A percentile compares a stretch with the other conserved stretches of the same genome.
phyloP scores from a whole-genome alignment of 1,140 invertebrate species.

The Holotrichia oblita region DNA sequence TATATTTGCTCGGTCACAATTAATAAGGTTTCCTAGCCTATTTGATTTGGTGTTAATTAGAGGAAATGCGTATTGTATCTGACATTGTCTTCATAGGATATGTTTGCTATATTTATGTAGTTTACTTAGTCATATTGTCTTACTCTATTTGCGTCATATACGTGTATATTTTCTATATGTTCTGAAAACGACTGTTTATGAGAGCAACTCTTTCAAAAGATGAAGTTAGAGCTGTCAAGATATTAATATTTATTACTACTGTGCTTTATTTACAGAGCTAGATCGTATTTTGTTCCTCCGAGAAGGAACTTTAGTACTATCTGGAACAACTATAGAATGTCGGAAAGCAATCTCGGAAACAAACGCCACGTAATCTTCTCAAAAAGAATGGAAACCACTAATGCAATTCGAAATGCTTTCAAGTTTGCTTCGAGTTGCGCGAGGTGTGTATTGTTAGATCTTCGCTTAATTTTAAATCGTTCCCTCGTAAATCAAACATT shows the following conservation, averaged over 20 bases:
- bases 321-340: background rate
- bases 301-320: background rate
- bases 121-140: too few species aligned
- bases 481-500: conserved; percentile 1
- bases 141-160: too few species aligned
- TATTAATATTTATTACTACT: conserved; percentile 10
- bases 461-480: conserved; percentile 6
- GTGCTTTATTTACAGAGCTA: background rate
- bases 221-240: background rate
- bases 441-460: background rate
- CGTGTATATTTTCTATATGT: too few species aligned
- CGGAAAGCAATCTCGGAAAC: conserved; percentile 16
- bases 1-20: too few species aligned
- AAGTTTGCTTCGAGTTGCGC: background rate
- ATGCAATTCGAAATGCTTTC: conserved; percentile 27
- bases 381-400: conserved; percentile 23
- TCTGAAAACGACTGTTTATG: too few species aligned
- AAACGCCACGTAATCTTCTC: conserved; percentile 20
- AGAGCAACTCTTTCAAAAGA: too few species aligned
- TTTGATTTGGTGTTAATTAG: too few species aligned
- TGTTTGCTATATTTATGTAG: too few species aligned
- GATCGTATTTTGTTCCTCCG: background rate
- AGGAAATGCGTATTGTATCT: too few species aligned
- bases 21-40: too few species aligned
- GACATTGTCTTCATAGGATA: too few species aligned